Conservation (phyloP, 2,113 vertebrate genomes). For the Canis aureus region DNA sequence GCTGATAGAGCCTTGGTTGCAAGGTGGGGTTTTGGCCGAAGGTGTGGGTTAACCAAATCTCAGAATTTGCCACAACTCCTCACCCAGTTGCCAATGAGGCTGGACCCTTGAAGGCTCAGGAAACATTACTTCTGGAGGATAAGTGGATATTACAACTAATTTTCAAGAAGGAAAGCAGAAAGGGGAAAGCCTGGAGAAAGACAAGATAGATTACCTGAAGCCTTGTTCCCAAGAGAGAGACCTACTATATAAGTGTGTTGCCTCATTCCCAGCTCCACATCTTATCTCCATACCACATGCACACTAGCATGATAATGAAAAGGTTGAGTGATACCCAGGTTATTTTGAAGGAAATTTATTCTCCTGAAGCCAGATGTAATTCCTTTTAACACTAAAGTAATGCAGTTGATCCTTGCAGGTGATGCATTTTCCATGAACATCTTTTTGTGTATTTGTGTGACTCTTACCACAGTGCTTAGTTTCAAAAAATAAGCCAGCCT, state of each 20-base stretch:
- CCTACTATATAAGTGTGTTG: background rate
- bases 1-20: background rate
- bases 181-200: accelerated
- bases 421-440: background rate
- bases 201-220: background rate
- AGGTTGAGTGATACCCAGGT: background rate
- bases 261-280: background rate
- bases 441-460: background rate
- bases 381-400: background rate
- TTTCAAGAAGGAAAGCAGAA: background rate
- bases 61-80: background rate
- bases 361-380: background rate
- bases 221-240: background rate
- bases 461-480: background rate
- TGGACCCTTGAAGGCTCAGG: background rate
- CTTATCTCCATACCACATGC: background rate
- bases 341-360: background rate
- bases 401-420: background rate
- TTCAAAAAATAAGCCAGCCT: background rate
- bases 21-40: background rate
- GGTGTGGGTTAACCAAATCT: background rate
- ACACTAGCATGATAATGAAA: background rate
- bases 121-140: background rate
- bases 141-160: background rate
- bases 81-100: background rate